Conservation (phyloP, 2,113 vertebrate species). For the Smithornis capensis region DNA sequence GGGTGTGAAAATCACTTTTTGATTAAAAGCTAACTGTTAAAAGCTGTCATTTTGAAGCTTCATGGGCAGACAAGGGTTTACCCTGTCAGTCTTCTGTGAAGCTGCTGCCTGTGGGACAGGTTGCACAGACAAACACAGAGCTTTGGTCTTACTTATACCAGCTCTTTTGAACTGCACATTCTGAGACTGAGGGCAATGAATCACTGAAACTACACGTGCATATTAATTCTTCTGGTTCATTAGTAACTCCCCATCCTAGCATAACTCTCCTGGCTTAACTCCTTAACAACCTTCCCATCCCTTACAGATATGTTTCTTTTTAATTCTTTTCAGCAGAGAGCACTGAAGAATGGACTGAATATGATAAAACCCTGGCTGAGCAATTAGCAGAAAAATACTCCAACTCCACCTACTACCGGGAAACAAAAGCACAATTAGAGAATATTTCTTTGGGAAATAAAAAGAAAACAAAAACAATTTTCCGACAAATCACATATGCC, state of each 20-base stretch:
- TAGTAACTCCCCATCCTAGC: neutral
- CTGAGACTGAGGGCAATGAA: neutral
- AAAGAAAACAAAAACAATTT: conserved; percentile 1
- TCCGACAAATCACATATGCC: conserved; percentile 79
- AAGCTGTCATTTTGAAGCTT: neutral
- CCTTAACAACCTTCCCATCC: neutral
- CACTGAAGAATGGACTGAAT: neutral
- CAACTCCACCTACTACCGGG: conserved; percentile 63
- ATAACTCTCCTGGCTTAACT: neutral
- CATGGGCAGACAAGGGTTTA: neutral
- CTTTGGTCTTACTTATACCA: neutral
- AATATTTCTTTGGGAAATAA: conserved; percentile 61
- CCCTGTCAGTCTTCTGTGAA: neutral
- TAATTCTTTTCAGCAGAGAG: conserved; percentile 15
- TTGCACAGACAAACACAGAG: neutral
- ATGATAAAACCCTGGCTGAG: conserved; percentile 74
- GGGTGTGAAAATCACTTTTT: neutral
- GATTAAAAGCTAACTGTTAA: neutral
- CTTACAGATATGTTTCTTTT: neutral
- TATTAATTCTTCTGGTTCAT: neutral
- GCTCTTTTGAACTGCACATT: neutral
- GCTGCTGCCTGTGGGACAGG: neutral
- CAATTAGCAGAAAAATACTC: conserved; percentile 79
- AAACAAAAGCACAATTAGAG: conserved; percentile 78
- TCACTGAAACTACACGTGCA: neutral